Percentiles rank a stretch among this genome's conserved stretches.
Evolutionary conservation across 2,797 vertebrate species (phyloP).

Genomic region (Schizopygopsis pylzovi): DNA sequence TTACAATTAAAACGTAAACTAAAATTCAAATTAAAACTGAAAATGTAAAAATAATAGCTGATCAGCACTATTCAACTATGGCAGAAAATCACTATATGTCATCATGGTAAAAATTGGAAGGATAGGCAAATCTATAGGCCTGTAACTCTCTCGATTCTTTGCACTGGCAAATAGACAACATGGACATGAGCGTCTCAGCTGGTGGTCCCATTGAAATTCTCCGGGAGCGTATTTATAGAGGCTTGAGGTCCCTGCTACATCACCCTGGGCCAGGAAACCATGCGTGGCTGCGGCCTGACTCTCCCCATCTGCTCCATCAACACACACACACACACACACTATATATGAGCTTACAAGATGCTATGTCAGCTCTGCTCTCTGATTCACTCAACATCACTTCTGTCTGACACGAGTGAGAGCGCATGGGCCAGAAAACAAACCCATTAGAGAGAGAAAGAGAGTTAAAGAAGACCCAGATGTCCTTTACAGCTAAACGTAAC

Average conservation of each 20-base stretch:
- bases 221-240: constrained; percentile 26
- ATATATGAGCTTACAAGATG: constrained; percentile 54
- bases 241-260: constrained; percentile 30
- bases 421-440: constrained; percentile 31
- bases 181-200: constrained; percentile 19
- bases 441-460: constrained; percentile 12
- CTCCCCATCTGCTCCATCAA: constrained; percentile 54
- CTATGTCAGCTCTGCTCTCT: constrained; percentile 47
- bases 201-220: constrained; percentile 39
- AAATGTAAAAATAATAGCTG: neutral
- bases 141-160: neutral
- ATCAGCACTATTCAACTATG: neutral
- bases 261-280: constrained; percentile 61
- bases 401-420: constrained; percentile 45
- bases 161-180: neutral
- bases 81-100: neutral
- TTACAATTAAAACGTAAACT: neutral
- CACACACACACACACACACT: neutral
- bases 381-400: constrained; percentile 49
- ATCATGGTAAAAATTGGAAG: neutral
- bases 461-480: constrained; percentile 15
- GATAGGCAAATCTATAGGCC: neutral
- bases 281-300: constrained; percentile 56
- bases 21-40: neutral
- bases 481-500: neutral